Evolutionary conservation across 1,140 invertebrate species (phyloP), one percentile per base, ranked within the genome.

Genomic region (Physella acuta): DNA sequence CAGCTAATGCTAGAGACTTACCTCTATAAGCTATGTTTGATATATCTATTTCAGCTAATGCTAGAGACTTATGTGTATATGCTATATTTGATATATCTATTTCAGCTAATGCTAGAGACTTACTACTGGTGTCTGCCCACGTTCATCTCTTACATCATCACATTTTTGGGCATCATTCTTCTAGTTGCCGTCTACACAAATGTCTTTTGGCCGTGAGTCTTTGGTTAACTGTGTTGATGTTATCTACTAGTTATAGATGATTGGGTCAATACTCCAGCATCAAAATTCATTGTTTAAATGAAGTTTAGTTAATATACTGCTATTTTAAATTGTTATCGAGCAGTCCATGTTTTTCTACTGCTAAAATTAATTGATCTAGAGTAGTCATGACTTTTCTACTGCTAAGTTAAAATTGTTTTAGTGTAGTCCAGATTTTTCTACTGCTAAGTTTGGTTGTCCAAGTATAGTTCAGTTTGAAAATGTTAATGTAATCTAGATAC

Each of bases 61-160:
- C 31, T 71, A n/a, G 70, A 65, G 39, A 71, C 70, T 2, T 65
- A 71, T n/a, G n/a, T n/a, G n/a, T n/a, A n/a, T n/a, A n/a, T n/a
- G n/a, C n/a, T n/a, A n/a, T n/a, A n/a, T 1, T 33, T 1, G 24
- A 34, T 56, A 1, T 16, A 33, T 14, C 11, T 58, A n/a, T 65
- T 56, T 37, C 70, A 71, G 70, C 36, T 71, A 17, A 59, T 51
- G 53, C 31, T 71, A n/a, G 70, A 65, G 39, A 71, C 70, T 2
- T 65, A 71, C 63, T 71, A 59, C 39, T 71, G 61, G 61, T 71
- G 62, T 17, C 24, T 65, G 8, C 62, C 70, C 16, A 71, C 52
- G 2, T 1, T 51, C 16, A 28, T 71, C 11, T 55, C 62, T n/a
- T 71, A 65, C 37, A 33, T 36, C 26, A 36, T 71, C n/a, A 66